Evolutionary conservation across 2,797 vertebrate species (phyloP), one percentile per base, ranked within the genome.

Genomic region (Dryobates pubescens): DNA sequence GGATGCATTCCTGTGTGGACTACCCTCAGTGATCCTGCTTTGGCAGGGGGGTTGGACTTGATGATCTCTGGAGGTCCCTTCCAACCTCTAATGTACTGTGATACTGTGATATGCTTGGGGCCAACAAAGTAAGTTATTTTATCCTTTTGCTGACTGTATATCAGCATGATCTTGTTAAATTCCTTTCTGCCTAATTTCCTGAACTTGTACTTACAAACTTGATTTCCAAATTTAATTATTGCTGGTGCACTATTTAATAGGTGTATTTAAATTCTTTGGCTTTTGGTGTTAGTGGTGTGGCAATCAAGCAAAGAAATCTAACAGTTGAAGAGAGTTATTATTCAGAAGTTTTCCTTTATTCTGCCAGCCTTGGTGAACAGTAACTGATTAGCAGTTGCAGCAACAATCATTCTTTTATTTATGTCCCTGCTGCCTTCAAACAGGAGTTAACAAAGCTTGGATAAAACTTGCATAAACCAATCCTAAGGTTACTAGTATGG

Each of bases 361-460:
- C 30, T 69, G 43, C n/a, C 38, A 79, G 12, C 3, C 78, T 81
- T 54, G 83, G 14, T 4, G 4, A 81, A 69, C 41, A 61, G 38
- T 47, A 65, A 30, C 32, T 81, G 74, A 78, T 86, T 74, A 81
- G 47, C 63, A 81, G 32, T 59, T 92, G 34, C 23, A 86, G 49
- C 29, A 84, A 43, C n/a, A 79, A 38, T 70, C 18, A 29, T 9
- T 72, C 24, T 81, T 82, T 78, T 81, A 63, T 93, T 92, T 89
- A 43, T 5, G 5, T 61, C 6, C 20, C 29, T 84, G 49, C 27
- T 45, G 72, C 59, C 86, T 90, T 67, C 57, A 51, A 86, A 87
- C 36, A 78, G 36, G 47, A 90, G 76, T 89, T 95, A 90, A 88
- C 90, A 76, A 90, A 86, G 17, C 23, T 75, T 59, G 75, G 74